A percentile compares a stretch with the other conserved stretches of the same genome.
phyloP scores from a whole-genome alignment of 2,797 vertebrate genomes.

The Pangasius sanitwongsei region DNA sequence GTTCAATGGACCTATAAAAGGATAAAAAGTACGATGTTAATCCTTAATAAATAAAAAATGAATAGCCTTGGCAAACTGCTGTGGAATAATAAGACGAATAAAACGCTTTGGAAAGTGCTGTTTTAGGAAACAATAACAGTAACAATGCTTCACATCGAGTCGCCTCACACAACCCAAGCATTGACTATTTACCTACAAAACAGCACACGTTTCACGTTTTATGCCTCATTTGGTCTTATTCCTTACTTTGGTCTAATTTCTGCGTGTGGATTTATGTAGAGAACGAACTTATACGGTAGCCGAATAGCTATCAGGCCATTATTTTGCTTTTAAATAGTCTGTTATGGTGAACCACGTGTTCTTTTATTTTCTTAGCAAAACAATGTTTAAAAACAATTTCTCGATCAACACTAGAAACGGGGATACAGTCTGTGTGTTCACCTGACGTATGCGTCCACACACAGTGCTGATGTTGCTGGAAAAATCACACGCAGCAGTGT shows the following conservation, averaged over 20 bases:
- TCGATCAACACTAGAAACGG: not conserved
- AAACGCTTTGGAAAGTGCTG: too few relatives aligned
- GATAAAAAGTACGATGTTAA: too few relatives aligned
- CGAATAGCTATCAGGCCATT: not conserved
- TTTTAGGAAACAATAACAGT: too few relatives aligned
- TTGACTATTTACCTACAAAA: too few relatives aligned
- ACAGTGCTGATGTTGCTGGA: not conserved
- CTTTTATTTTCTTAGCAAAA: not conserved
- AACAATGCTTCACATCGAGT: too few relatives aligned
- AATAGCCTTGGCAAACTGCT: too few relatives aligned
- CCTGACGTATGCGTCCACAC: not conserved
- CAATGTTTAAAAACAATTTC: not conserved
- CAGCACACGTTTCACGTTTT: not conserved
- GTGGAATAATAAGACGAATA: not conserved
- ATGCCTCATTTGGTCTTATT: not conserved
- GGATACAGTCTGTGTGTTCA: not conserved
- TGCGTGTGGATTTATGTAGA: not conserved
- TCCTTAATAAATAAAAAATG: too few relatives aligned
- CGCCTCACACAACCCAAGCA: too few relatives aligned
- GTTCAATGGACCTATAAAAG: too few relatives aligned
- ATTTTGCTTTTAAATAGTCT: not conserved
- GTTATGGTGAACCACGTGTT: not conserved
- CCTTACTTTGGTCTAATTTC: not conserved
- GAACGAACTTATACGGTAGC: not conserved
- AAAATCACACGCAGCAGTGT: not conserved